These are phyloP conservation scores for Octomys mimax DNA, from an alignment of 2,797 vertebrate species.

Conservation along the genomic window DNA sequence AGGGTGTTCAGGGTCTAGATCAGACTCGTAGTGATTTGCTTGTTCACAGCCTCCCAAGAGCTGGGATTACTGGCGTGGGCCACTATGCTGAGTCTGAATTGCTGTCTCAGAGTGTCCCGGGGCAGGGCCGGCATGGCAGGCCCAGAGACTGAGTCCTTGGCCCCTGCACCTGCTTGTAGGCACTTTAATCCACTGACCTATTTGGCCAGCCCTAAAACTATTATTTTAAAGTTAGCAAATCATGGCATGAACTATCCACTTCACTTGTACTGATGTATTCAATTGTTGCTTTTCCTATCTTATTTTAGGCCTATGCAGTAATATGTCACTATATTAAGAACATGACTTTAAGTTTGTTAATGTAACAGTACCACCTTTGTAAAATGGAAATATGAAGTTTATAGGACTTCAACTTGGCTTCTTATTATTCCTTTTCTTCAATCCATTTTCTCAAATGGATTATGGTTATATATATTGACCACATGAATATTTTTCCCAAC, in stretches of 20 bases:
- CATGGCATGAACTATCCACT: conserved; percentile 12
- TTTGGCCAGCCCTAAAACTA: not conserved
- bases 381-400: not conserved
- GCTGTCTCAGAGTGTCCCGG: no score
- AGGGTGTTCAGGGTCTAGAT: no score
- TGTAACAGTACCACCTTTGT: not conserved
- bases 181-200: no score
- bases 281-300: not conserved
- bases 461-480: not conserved
- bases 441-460: not conserved
- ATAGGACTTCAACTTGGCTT: not conserved
- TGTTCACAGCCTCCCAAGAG: no score
- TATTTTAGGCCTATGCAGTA: not conserved
- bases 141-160: no score
- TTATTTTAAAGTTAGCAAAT: conserved; percentile 29
- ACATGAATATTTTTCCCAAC: not conserved
- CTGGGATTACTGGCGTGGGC: no score
- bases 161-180: no score
- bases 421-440: not conserved
- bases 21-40: no score
- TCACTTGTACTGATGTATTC: not conserved
- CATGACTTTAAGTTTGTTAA: not conserved
- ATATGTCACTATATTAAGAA: not conserved
- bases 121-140: no score
- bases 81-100: no score